Evolutionary conservation across 2,797 vertebrate species (phyloP).

Genomic region (Oreonectes daqikongensis): DNA sequence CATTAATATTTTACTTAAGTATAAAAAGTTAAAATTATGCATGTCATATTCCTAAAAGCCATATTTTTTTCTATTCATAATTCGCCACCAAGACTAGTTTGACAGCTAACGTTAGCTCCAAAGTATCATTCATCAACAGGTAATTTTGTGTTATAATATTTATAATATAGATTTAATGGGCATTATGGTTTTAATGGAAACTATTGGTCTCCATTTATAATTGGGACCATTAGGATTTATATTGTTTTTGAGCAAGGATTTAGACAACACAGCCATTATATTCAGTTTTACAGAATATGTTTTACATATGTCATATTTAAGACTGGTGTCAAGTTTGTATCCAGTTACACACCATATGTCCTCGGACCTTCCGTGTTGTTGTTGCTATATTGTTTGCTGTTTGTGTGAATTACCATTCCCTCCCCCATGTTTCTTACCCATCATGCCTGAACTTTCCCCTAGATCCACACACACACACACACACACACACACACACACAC

Average conservation of each 20-base stretch:
- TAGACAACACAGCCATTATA: neutral
- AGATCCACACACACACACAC: slow-evolving; percentile 3
- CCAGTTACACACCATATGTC: neutral
- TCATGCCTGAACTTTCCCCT: slow-evolving; percentile 32
- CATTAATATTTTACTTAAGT: no score
- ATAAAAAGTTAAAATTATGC: no score
- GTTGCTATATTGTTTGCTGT: slow-evolving; percentile 25
- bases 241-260: neutral
- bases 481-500: neutral
- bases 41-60: neutral
- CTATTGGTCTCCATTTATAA: neutral
- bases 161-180: neutral
- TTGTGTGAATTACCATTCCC: neutral
- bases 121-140: no score
- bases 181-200: no score
- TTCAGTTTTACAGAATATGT: neutral
- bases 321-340: neutral
- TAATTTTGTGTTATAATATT: neutral
- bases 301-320: neutral
- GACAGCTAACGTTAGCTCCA: neutral
- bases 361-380: slow-evolving; percentile 18
- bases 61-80: neutral
- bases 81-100: neutral
- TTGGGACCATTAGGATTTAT: neutral
- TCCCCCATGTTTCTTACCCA: slow-evolving; percentile 13